Base-by-base conservation (phyloP, 2,797 vertebrate genomes). In the Lutjanus campechanus region DNA sequence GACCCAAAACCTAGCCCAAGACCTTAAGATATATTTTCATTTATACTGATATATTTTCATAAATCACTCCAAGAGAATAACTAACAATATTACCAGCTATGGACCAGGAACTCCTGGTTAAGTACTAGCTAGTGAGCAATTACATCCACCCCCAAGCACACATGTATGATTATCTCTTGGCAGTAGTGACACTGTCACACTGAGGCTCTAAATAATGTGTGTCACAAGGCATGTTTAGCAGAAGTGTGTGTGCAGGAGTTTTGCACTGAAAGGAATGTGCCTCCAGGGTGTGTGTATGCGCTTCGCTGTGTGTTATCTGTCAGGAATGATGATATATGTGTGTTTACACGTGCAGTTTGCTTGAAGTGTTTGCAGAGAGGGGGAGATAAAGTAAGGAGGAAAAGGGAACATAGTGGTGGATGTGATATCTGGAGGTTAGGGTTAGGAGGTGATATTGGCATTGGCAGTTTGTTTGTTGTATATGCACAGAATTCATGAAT, bases 251-350 rank as follows among this genome's bases (percentile, higher is more conserved):
- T 73, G 66, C 67, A 10, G 44, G 43, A 36, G 69, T n/a, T 40
- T 41, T 54, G 40, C 6, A 0, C 29, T 40, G 5, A 46, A 66
- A 55, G 74, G n/a, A 75, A 49, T 59, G 40, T 66, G 73, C 58
- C 77, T 69, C 55, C 51, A 43, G 59, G 63, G 58, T 76, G 68
- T 76, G 72, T 65, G 16, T 43, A 65, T 69, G 43, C 70, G 55
- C 11, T 22, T 63, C 0, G 2, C 8, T 22, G 67, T 73, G 61
- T 82, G 73, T 72, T 47, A 11, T 51, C 13, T 61, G 50, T 76
- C 51, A 72, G 36, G 50, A 63, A 56, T 50, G 70, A 76, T 58
- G 64, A 83, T 66, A 4, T 20, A 2, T 58, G 2, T 58, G 19
- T 67, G 61, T 79, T 77, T 67, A 56, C 58, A 75, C 11, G 7